Conservation (phyloP, 1,140 invertebrate species). For the Watersipora subatra region DNA sequence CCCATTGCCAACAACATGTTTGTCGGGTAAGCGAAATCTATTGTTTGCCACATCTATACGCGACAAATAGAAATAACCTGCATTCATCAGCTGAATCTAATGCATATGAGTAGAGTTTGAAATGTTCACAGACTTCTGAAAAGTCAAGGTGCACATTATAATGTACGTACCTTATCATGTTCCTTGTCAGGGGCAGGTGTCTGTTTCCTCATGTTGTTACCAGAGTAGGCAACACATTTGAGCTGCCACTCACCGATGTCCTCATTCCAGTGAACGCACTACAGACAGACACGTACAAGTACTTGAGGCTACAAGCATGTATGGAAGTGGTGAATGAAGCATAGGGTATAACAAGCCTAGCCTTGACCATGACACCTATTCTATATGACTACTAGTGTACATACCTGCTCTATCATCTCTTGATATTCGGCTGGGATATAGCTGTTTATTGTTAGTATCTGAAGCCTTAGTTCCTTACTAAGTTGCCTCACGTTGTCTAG, state of each 20-base stretch:
- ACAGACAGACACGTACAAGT: neutral
- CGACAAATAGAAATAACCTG: too few relatives aligned
- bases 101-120: too few relatives aligned
- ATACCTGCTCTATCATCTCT: slow-evolving; percentile 24
- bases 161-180: slow-evolving; percentile 31
- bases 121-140: too few relatives aligned
- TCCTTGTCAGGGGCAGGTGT: slow-evolving; percentile 30
- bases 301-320: neutral
- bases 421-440: slow-evolving; percentile 87
- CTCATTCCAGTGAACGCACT: slow-evolving; percentile 90
- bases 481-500: slow-evolving; percentile 80
- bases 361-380: too few relatives aligned
- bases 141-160: too few relatives aligned
- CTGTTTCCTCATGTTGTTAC: slow-evolving; percentile 87
- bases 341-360: neutral
- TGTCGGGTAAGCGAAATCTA: too few relatives aligned
- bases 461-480: slow-evolving; percentile 74
- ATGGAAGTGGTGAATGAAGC: neutral
- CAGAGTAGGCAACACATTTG: slow-evolving; percentile 93
- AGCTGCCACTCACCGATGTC: slow-evolving; percentile 97
- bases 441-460: slow-evolving; percentile 63
- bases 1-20: too few relatives aligned
- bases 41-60: too few relatives aligned
- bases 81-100: too few relatives aligned
- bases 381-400: too few relatives aligned